Evolutionary conservation across 2,113 vertebrate species (phyloP).

Genomic region (Atherinomorus stipes): DNA sequence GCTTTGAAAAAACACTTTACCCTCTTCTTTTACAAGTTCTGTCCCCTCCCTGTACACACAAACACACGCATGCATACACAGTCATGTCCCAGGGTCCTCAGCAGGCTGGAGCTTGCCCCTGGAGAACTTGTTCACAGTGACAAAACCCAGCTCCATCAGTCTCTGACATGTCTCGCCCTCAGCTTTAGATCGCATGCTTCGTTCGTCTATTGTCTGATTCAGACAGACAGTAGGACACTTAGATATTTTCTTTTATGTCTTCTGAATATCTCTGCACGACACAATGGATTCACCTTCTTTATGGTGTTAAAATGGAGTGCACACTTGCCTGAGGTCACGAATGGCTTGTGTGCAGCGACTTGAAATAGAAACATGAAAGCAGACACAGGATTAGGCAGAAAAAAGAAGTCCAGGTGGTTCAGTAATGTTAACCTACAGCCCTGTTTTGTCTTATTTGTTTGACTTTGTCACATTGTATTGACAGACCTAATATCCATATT

Average conservation of each 20-base stretch:
- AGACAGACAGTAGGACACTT: conserved; percentile 67
- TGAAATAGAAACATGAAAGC: conserved; percentile 66
- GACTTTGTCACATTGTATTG: conserved; percentile 24
- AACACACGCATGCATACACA: conserved; percentile 29
- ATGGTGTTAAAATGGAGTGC: conserved; percentile 60
- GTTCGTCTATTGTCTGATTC: conserved; percentile 62
- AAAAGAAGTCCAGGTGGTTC: conserved; percentile 37
- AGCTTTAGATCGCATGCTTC: conserved; percentile 62
- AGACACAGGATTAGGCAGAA: conserved; percentile 54
- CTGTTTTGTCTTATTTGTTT: conserved; percentile 28
- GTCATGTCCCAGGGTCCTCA: conserved; percentile 49
- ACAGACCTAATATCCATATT: not conserved
- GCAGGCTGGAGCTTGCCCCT: conserved; percentile 73
- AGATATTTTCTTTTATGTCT: conserved; percentile 68
- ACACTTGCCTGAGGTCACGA: conserved; percentile 46
- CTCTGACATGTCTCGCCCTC: conserved; percentile 65
- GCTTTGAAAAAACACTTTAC: conserved; percentile 35
- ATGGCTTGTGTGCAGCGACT: conserved; percentile 42
- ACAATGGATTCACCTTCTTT: conserved; percentile 59
- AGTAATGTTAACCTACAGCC: conserved; percentile 15
- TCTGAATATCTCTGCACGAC: conserved; percentile 63
- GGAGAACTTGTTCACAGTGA: conserved; percentile 71
- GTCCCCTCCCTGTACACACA: conserved; percentile 28
- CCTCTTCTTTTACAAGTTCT: conserved; percentile 20
- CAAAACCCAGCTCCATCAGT: conserved; percentile 63